A percentile compares a stretch with the other conserved stretches of the same genome.
Evolutionary conservation across 2,797 vertebrate species (phyloP).

Genomic region (Thunnus albacares): DNA sequence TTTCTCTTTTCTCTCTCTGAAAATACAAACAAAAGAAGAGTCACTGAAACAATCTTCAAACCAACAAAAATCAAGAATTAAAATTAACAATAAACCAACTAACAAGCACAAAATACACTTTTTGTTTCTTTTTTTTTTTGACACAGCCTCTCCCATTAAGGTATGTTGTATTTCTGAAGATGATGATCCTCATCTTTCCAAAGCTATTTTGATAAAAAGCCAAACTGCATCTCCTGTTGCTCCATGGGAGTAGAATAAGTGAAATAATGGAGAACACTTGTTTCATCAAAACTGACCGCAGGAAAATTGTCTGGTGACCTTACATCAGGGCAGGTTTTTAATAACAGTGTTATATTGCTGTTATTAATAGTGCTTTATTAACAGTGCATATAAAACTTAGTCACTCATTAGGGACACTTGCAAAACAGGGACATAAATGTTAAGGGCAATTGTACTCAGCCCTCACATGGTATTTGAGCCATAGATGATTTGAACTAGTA

Average conservation of each 20-base stretch:
- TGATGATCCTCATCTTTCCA: constrained; percentile 30
- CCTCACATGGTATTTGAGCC: background rate
- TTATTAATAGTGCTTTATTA: constrained; percentile 50
- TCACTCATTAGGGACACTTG: constrained; percentile 8
- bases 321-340: constrained; percentile 28
- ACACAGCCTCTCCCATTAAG: background rate
- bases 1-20: constrained; percentile 58
- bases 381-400: constrained; percentile 35
- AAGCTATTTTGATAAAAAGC: background rate
- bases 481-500: constrained; percentile 5
- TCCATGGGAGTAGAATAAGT: background rate
- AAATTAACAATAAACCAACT: background rate
- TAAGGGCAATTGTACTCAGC: constrained; percentile 1
- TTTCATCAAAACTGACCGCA: constrained; percentile 47
- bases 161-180: background rate
- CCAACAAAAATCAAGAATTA: background rate
- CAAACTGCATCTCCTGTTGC: constrained; percentile 23
- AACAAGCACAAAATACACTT: background rate
- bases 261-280: constrained; percentile 36
- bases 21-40: constrained; percentile 48
- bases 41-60: constrained; percentile 1
- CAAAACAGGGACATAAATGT: constrained; percentile 30
- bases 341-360: constrained; percentile 39
- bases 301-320: constrained; percentile 38
- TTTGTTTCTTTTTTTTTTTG: background rate